phyloP scores from a whole-genome alignment of 1,140 invertebrate species.

The Lepidurus apus region DNA sequence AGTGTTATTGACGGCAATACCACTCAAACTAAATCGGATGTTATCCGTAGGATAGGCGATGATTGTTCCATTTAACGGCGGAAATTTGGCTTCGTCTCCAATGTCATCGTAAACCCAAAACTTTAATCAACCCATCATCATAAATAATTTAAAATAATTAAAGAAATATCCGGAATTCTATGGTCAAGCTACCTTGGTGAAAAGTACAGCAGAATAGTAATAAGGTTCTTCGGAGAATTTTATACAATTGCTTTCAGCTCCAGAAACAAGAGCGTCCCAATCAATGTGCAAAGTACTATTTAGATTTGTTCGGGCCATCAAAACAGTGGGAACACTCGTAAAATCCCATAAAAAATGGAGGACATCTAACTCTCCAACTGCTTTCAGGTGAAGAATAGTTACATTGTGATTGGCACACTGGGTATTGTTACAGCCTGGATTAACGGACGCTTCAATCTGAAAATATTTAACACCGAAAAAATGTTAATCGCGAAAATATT shows the following conservation, averaged over 20 bases:
- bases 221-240: conserved; percentile 46
- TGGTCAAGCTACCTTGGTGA: conserved; percentile 50
- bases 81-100: conserved; percentile 43
- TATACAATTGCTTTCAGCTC: conserved; percentile 42
- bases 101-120: conserved; percentile 53
- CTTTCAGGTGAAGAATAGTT: conserved; percentile 49
- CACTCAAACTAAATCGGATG: conserved; percentile 43
- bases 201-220: conserved; percentile 52
- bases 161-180: conserved; percentile 29
- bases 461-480: conserved; percentile 24
- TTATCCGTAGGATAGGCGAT: conserved; percentile 43
- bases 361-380: conserved; percentile 50
- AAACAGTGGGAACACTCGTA: conserved; percentile 49
- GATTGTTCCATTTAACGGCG: conserved; percentile 39
- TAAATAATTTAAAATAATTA: conserved; percentile 28
- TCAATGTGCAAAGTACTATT: conserved; percentile 47
- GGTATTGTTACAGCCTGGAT: conserved; percentile 42
- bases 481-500: background rate
- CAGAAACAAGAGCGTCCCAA: conserved; percentile 44
- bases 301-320: conserved; percentile 47
- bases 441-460: conserved; percentile 43
- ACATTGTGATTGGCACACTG: conserved; percentile 38
- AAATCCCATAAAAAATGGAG: conserved; percentile 59
- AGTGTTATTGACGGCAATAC: conserved; percentile 42
- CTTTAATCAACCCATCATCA: conserved; percentile 40